Evolutionary conservation across 1,140 invertebrate genomes (phyloP).

Genomic region (Zaprionus kolodkinae): DNA sequence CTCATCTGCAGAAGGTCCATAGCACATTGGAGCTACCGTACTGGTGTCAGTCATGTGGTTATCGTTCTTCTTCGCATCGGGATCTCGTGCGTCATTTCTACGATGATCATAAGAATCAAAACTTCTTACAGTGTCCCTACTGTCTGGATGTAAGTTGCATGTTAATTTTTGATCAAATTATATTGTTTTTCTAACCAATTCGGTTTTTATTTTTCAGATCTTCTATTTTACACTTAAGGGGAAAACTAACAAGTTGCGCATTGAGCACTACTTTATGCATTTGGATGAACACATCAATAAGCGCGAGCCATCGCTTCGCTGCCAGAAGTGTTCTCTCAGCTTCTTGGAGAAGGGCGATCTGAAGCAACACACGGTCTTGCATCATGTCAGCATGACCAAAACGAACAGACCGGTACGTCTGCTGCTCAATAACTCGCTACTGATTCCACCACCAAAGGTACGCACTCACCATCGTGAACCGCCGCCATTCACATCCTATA

Average conservation of each 20-base stretch:
- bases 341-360: slow-evolving; percentile 84
- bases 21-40: slow-evolving; percentile 92
- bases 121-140: slow-evolving; percentile 89
- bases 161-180: no score
- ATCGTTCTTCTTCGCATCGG: slow-evolving; percentile 90
- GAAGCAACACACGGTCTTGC: slow-evolving; percentile 85
- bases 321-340: slow-evolving; percentile 73
- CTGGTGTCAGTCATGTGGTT: slow-evolving; percentile 89
- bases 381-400: slow-evolving; percentile 83
- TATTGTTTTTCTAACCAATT: slow-evolving; percentile 2
- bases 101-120: slow-evolving; percentile 86
- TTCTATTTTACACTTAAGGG: slow-evolving; percentile 77
- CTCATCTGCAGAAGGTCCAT: slow-evolving; percentile 91
- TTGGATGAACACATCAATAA: slow-evolving; percentile 68
- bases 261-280: slow-evolving; percentile 76
- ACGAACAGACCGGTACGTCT: slow-evolving; percentile 64
- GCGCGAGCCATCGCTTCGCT: slow-evolving; percentile 60
- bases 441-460: slow-evolving; percentile 76
- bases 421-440: slow-evolving; percentile 70
- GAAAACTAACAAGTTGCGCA: slow-evolving; percentile 57
- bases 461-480: slow-evolving; percentile 77
- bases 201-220: slow-evolving; percentile 45
- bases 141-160: slow-evolving; percentile 88
- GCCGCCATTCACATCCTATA: slow-evolving; percentile 68
- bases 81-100: slow-evolving; percentile 90